These are phyloP conservation scores for Aphrophora alni DNA, from an alignment of 2,888 invertebrate genomes.

Conservation along the genomic window DNA sequence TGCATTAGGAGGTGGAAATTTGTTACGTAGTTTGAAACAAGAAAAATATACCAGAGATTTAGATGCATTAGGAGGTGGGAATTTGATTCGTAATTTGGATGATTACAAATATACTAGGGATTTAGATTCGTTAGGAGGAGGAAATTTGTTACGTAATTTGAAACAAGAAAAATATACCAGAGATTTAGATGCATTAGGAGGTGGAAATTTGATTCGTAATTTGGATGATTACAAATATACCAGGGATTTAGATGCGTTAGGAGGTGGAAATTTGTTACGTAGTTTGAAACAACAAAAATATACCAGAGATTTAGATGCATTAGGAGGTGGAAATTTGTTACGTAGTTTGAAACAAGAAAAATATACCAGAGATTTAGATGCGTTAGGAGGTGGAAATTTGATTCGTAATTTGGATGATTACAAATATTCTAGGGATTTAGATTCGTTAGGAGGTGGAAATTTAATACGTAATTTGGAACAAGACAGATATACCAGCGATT, in stretches of 20 bases:
- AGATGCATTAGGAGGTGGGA: background rate
- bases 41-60: background rate
- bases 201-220: background rate
- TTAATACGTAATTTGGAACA: background rate
- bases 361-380: too few species aligned
- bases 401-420: too few species aligned
- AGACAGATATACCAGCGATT: background rate
- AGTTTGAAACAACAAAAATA: background rate
- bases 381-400: too few species aligned
- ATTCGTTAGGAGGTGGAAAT: background rate
- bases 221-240: background rate
- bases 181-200: background rate
- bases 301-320: too few species aligned
- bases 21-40: background rate
- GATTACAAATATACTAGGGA: background rate
- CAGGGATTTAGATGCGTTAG: background rate
- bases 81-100: background rate
- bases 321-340: background rate
- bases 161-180: background rate
- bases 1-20: background rate
- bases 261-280: background rate
- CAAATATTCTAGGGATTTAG: background rate
- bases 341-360: too few species aligned
- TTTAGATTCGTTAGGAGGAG: background rate
- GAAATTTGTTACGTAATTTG: background rate